phyloP scores from a whole-genome alignment of 2,888 invertebrate species.

The Cryptus armator region DNA sequence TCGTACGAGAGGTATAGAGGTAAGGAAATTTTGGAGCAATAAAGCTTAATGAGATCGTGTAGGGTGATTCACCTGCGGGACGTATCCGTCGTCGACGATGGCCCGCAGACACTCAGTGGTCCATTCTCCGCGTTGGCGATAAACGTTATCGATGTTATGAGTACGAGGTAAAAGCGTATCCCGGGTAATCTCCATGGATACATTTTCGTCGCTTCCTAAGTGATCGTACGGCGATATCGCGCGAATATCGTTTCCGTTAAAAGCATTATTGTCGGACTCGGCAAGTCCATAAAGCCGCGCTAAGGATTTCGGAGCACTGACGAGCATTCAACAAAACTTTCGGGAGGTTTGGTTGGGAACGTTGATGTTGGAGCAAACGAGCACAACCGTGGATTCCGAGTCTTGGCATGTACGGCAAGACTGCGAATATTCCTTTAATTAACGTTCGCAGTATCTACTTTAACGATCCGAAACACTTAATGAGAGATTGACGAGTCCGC shows the following conservation, averaged over 20 bases:
- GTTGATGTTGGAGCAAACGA: slow-evolving; percentile 6
- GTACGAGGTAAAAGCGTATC: slow-evolving; percentile 32
- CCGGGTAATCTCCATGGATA: slow-evolving; percentile 58
- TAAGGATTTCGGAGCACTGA: slow-evolving; percentile 39
- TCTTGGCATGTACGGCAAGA: background rate
- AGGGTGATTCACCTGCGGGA: slow-evolving; percentile 60
- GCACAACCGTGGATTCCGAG: background rate
- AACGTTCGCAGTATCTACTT: background rate
- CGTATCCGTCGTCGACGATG: slow-evolving; percentile 67
- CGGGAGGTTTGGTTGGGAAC: slow-evolving; percentile 53
- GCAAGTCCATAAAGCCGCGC: slow-evolving; percentile 44
- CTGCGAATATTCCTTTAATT: background rate
- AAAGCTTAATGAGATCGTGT: background rate
- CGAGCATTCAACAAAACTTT: slow-evolving; percentile 35
- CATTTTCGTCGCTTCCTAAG: slow-evolving; percentile 59
- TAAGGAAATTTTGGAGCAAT: slow-evolving; percentile 5
- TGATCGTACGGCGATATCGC: slow-evolving; percentile 46
- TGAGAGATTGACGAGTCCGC: background rate
- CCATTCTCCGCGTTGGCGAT: slow-evolving; percentile 68
- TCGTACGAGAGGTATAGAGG: background rate
- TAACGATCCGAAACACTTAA: background rate
- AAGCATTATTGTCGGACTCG: slow-evolving; percentile 55
- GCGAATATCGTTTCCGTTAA: slow-evolving; percentile 28
- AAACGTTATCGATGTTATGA: slow-evolving; percentile 51
- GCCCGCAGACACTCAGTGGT: slow-evolving; percentile 71